Percentiles rank a stretch among this genome's conserved stretches.
Evolutionary conservation across 1,140 invertebrate species (phyloP).

Genomic region (Odontomachus brunneus): DNA sequence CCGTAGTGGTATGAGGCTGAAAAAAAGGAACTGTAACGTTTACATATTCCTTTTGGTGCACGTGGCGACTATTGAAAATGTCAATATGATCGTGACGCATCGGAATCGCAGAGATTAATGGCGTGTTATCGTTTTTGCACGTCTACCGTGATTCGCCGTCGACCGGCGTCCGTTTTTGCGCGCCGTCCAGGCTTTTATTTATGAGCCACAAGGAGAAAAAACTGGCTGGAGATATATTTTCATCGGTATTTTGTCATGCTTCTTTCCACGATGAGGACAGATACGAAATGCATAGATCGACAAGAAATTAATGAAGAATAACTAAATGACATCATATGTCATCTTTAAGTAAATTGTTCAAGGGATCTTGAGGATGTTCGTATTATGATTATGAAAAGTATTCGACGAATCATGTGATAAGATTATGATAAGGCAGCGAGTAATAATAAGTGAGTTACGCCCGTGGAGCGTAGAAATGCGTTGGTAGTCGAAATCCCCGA

Average conservation of each 20-base stretch:
- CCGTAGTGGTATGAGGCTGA: conserved; percentile 1
- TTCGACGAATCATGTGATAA: no score
- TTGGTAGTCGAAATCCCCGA: not conserved
- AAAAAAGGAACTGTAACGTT: conserved; percentile 7
- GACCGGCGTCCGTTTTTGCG: not conserved
- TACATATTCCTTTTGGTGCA: conserved; percentile 32
- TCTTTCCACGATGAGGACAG: not conserved
- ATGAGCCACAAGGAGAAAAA: not conserved
- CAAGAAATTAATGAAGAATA: not conserved
- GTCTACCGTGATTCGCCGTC: no score
- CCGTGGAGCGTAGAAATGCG: no score
- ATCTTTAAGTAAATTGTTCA: no score
- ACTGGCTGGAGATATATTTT: conserved; percentile 12
- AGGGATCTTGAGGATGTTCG: no score
- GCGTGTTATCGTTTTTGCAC: conserved; percentile 16
- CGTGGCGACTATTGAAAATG: conserved; percentile 37
- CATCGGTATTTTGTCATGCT: not conserved
- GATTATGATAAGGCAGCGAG: no score
- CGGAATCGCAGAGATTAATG: conserved; percentile 41
- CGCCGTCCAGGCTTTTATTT: conserved; percentile 9
- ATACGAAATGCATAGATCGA: not conserved
- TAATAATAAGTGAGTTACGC: no score
- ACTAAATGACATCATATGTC: no score
- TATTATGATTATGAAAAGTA: no score
- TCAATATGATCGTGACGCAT: conserved; percentile 48